Conservation (phyloP, 2,888 invertebrate genomes). For the Hemicrepidius hirtus region DNA sequence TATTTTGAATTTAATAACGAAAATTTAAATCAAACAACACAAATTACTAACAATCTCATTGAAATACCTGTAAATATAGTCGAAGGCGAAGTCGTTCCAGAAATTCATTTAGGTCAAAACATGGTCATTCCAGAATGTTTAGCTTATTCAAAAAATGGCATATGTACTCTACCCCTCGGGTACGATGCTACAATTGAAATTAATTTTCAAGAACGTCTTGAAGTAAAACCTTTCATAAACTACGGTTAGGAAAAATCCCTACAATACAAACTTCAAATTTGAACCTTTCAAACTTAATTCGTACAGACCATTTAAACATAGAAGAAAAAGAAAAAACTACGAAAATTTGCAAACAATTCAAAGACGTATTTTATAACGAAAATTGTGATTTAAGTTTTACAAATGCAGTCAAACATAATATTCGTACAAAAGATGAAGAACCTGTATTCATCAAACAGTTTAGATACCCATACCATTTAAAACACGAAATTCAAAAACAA, state of each 20-base stretch:
- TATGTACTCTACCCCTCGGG: conserved; percentile 14
- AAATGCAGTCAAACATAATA: conserved; percentile 46
- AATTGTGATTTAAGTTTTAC: conserved; percentile 42
- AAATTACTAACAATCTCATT: conserved; percentile 3
- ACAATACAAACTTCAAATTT: not conserved
- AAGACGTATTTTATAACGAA: conserved; percentile 40
- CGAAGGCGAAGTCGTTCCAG: conserved; percentile 25
- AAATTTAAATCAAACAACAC: conserved; percentile 27
- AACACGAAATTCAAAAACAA: conserved; percentile 48
- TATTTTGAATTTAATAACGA: conserved; percentile 16
- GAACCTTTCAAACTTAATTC: conserved; percentile 3
- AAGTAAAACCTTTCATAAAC: conserved; percentile 9
- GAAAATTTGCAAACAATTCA: conserved; percentile 13
- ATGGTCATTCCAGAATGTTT: conserved; percentile 21
- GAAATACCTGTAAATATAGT: conserved; percentile 20
- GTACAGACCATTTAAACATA: conserved; percentile 30
- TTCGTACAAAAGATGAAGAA: conserved; percentile 43
- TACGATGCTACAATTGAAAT: conserved; percentile 8
- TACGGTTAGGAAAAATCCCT: not conserved
- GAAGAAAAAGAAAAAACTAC: conserved; percentile 23
- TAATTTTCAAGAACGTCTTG: conserved; percentile 21
- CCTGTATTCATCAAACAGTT: conserved; percentile 45
- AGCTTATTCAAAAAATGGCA: conserved; percentile 9
- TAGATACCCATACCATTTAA: conserved; percentile 44
- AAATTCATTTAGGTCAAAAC: not conserved